Evolutionary conservation across 2,797 vertebrate species (phyloP).

Genomic region (Threskiornis aethiopicus): DNA sequence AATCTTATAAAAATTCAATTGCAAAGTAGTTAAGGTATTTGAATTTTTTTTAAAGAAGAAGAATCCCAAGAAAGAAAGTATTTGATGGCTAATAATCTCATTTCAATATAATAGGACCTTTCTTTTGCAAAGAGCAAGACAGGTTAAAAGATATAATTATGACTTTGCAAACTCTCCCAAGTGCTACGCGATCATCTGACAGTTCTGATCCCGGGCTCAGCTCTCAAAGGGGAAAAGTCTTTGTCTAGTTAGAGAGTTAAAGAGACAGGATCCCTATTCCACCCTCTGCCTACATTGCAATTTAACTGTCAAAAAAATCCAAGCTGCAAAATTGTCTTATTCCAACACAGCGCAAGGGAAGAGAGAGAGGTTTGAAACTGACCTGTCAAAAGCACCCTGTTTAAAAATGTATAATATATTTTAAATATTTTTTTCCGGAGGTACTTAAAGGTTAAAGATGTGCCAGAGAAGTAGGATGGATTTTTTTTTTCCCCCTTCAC

Average conservation of each 20-base stretch:
- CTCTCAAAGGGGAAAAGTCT: slow-evolving; percentile 80
- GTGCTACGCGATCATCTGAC: slow-evolving; percentile 83
- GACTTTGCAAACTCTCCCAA: slow-evolving; percentile 87
- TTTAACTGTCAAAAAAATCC: slow-evolving; percentile 83
- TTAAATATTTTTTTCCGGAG: slow-evolving; percentile 60
- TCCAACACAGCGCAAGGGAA: slow-evolving; percentile 61
- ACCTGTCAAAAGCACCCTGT: slow-evolving; percentile 72
- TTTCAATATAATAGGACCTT: slow-evolving; percentile 90
- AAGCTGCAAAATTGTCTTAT: slow-evolving; percentile 76
- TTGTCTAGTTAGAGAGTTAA: slow-evolving; percentile 83
- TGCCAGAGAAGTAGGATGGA: slow-evolving; percentile 58
- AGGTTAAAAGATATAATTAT: slow-evolving; percentile 91
- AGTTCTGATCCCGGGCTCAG: slow-evolving; percentile 83
- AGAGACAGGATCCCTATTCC: slow-evolving; percentile 79
- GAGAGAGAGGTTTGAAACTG: slow-evolving; percentile 69
- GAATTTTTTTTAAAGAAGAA: slow-evolving; percentile 73
- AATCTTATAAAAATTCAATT: slow-evolving; percentile 82
- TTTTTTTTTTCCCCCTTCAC: neutral
- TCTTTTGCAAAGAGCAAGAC: slow-evolving; percentile 87
- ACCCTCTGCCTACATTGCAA: slow-evolving; percentile 78
- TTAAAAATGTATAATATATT: slow-evolving; percentile 75
- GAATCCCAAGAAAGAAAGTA: slow-evolving; percentile 83
- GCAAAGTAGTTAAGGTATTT: slow-evolving; percentile 83
- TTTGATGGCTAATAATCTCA: slow-evolving; percentile 88
- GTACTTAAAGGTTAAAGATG: slow-evolving; percentile 75